These are phyloP conservation scores for Ariopsis seemanni DNA, from an alignment of 2,113 vertebrate species.

Conservation along the genomic window DNA sequence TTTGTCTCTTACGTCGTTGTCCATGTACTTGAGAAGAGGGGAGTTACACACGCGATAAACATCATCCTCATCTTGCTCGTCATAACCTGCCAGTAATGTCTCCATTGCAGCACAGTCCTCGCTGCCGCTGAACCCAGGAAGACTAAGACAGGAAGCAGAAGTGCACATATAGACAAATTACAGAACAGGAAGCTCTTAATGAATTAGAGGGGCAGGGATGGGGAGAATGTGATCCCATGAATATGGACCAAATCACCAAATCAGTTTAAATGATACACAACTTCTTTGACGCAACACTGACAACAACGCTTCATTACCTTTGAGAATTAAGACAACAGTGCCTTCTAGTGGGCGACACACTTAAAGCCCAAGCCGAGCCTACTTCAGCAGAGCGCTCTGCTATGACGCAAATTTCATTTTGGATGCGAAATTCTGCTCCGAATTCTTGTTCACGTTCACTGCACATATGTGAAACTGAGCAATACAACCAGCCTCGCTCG, in stretches of 20 bases:
- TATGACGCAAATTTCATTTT: too few species aligned
- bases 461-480: too few species aligned
- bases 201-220: background rate
- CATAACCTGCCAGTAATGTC: constrained; percentile 89
- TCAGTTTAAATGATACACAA: background rate
- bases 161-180: background rate
- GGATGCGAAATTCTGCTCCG: too few species aligned
- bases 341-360: background rate
- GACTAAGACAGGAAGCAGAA: constrained; percentile 68
- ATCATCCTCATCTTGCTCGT: constrained; percentile 95
- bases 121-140: constrained; percentile 92
- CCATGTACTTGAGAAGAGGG: constrained; percentile 98
- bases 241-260: background rate
- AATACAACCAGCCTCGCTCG: too few species aligned
- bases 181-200: background rate
- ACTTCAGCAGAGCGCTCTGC: too few species aligned
- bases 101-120: constrained; percentile 91
- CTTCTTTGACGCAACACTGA: background rate
- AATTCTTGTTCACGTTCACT: too few species aligned
- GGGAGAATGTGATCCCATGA: background rate
- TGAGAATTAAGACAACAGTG: background rate
- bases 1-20: constrained; percentile 91
- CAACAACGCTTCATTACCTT: background rate
- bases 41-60: constrained; percentile 90
- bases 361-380: too few species aligned